These are phyloP conservation scores for Limnephilus lunatus DNA, from an alignment of 2,888 invertebrate genomes.

Conservation along the genomic window DNA sequence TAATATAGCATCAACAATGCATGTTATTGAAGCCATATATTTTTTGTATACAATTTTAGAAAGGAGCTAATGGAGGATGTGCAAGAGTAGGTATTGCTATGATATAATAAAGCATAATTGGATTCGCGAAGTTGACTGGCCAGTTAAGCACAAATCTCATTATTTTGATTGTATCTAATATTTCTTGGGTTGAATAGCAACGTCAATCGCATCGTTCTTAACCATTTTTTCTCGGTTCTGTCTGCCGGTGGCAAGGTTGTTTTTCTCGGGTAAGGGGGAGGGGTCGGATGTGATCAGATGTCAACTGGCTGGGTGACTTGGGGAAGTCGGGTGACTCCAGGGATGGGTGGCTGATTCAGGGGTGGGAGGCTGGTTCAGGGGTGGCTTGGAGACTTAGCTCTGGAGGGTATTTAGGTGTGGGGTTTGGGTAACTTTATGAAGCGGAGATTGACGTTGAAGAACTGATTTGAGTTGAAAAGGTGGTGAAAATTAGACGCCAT, in stretches of 20 bases:
- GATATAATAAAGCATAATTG: neutral
- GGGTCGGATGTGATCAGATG: constrained; percentile 38
- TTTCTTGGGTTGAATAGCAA: constrained; percentile 20
- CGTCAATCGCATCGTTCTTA: constrained; percentile 35
- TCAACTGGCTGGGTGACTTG: constrained; percentile 20
- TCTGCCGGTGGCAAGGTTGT: constrained; percentile 27
- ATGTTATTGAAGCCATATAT: no score
- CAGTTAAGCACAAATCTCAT: constrained; percentile 15
- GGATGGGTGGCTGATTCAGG: neutral
- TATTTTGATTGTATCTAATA: constrained; percentile 29
- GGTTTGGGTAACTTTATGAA: neutral
- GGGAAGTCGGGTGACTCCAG: neutral
- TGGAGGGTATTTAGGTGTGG: neutral
- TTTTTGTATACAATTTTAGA: neutral
- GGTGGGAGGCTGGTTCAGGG: neutral
- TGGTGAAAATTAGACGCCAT: neutral
- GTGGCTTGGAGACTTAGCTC: neutral
- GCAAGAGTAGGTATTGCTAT: neutral
- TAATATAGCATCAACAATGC: neutral
- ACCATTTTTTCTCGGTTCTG: constrained; percentile 4
- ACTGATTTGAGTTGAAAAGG: neutral
- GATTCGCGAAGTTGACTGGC: neutral
- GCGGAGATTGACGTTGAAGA: neutral
- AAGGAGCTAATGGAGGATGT: neutral
- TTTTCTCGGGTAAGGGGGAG: constrained; percentile 13